Evolutionary conservation across 2,113 vertebrate genomes (phyloP).

Genomic region (Symphodus melops): DNA sequence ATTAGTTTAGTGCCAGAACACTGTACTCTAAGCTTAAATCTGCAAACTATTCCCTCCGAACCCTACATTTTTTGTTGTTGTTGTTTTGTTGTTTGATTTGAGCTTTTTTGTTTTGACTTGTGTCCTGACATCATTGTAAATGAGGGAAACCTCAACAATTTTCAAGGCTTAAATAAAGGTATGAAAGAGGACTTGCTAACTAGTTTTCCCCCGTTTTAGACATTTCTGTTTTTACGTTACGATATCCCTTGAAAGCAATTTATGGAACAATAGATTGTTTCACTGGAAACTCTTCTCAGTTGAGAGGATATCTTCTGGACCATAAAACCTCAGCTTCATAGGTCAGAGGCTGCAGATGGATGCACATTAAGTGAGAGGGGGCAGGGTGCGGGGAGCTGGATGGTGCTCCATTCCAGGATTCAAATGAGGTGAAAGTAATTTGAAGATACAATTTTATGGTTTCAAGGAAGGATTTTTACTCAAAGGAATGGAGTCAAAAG

Average conservation of each 20-base stretch:
- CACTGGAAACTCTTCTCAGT: neutral
- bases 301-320: neutral
- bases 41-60: neutral
- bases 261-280: slow-evolving; percentile 1
- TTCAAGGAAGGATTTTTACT: slow-evolving; percentile 3
- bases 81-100: too few relatives aligned
- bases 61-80: too few relatives aligned
- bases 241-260: neutral
- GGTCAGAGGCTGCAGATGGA: slow-evolving; percentile 39
- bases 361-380: slow-evolving; percentile 10
- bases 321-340: slow-evolving; percentile 16
- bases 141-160: too few relatives aligned
- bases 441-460: slow-evolving; percentile 3
- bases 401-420: neutral
- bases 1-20: too few relatives aligned
- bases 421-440: slow-evolving; percentile 38
- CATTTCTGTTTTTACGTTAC: neutral
- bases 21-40: too few relatives aligned
- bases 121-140: too few relatives aligned
- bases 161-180: too few relatives aligned
- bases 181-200: neutral
- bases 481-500: neutral
- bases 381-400: too few relatives aligned
- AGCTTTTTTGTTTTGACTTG: too few relatives aligned
- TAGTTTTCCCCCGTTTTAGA: neutral